Base-by-base conservation (phyloP, 2,113 vertebrate genomes). In the Myocastor coypus region DNA sequence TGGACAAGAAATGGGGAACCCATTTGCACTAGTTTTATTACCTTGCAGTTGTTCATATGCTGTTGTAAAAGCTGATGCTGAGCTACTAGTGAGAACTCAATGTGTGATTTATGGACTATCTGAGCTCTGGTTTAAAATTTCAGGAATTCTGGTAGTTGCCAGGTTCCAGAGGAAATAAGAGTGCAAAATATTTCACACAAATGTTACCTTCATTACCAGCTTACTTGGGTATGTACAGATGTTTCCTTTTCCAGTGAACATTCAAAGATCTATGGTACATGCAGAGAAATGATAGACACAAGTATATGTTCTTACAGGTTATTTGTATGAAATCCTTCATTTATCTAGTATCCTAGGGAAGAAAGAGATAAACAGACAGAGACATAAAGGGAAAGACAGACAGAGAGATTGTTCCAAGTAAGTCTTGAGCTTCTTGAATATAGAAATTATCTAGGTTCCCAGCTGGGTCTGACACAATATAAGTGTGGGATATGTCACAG, bases 1-100 rank as follows among this genome's bases (percentile, higher is more conserved):
- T 96, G 97, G 97, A 97, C 94, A 89, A 61, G 86, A 91, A 96
- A 87, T 89, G 86, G 91, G 24, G 83, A 97, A 77, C n/a, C 87
- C 69, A 95, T 95, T 96, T 85, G 52, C 64, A 87, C 77, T 77
- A 32, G 92, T 96, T 96, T 94, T 92, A 94, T 96, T 69, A 92
- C 68, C 82, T 93, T 93, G 57, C 64, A 81, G n/a, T 83, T 37
- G 68, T 95, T 87, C 92, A 32, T 78, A 71, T 80, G 55, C 82
- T 95, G 30, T 71, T 88, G 77, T 95, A 4, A 12, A 97, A n/a
- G 34, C 50, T 19, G 12, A 71, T 46, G 64, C 52, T 89, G 69
- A 77, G 89, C 82, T 92, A 87, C 88, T 73, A 84, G 59, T 57
- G 50, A n/a, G 66, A 12, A 90, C 26, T 78, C 12, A 1, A 78